Percentiles rank a stretch among this genome's conserved stretches.
Evolutionary conservation across 2,888 invertebrate genomes (phyloP).

Genomic region (Epirrhoe tristata): DNA sequence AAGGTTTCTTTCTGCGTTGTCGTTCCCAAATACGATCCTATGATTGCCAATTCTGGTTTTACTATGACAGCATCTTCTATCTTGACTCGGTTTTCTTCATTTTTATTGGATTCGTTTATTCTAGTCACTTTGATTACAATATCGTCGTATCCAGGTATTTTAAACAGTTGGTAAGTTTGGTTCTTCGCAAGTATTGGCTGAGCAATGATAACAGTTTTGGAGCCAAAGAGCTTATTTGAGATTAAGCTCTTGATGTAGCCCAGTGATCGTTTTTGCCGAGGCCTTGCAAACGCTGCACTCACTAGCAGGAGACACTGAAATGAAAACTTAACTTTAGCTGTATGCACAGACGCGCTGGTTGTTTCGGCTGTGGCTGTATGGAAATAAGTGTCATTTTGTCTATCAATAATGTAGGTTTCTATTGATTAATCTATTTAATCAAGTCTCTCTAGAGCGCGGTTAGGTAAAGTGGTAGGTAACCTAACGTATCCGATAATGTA

Average conservation of each 20-base stretch:
- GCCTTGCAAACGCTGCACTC: constrained; percentile 44
- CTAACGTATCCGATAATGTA: too few relatives aligned
- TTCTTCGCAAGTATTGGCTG: constrained; percentile 23
- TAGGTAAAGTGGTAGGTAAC: too few relatives aligned
- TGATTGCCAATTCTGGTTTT: constrained; percentile 42
- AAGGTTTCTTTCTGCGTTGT: constrained; percentile 48
- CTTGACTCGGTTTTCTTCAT: background rate
- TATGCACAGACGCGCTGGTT: too few relatives aligned
- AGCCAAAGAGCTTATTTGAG: constrained; percentile 45
- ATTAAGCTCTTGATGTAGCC: constrained; percentile 48
- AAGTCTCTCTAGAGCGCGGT: too few relatives aligned
- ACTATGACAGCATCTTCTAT: constrained; percentile 31
- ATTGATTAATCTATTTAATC: too few relatives aligned
- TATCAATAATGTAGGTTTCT: too few relatives aligned
- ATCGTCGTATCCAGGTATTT: constrained; percentile 52
- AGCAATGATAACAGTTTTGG: constrained; percentile 28
- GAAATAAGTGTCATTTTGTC: background rate
- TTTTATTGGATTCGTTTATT: constrained; percentile 11
- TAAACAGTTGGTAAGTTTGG: constrained; percentile 46
- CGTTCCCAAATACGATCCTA: constrained; percentile 53
- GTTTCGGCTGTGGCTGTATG: too few relatives aligned
- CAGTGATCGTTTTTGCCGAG: constrained; percentile 49
- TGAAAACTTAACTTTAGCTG: constrained; percentile 21
- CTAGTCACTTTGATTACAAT: constrained; percentile 49
- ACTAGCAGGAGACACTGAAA: constrained; percentile 60